These are phyloP conservation scores for Drosophila aff. DNA, from an alignment of 1,140 invertebrate genomes.

Conservation along the genomic window DNA sequence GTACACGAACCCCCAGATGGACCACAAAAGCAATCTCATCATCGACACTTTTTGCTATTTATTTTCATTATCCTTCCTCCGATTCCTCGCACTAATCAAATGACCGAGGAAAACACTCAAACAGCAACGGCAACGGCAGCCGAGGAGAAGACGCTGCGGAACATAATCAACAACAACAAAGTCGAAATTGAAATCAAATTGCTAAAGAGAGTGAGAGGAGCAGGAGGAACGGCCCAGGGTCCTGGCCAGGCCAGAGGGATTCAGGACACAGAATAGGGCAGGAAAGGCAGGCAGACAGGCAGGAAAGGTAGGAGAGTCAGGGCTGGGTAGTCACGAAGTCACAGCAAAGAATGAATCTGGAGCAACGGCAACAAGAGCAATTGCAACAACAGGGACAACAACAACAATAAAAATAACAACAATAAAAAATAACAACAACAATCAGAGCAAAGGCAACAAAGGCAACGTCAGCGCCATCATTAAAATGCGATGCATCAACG, in stretches of 20 bases:
- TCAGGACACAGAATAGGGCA: background rate
- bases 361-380: constrained; percentile 19
- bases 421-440: background rate
- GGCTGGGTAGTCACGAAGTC: constrained; percentile 7
- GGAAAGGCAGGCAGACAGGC: background rate
- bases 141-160: constrained; percentile 6
- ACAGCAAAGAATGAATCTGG: constrained; percentile 12
- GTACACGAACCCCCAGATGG: constrained; percentile 11
- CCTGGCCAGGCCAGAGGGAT: background rate
- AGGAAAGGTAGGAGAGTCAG: background rate
- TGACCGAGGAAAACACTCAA: constrained; percentile 49
- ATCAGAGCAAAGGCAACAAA: background rate
- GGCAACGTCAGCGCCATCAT: constrained; percentile 28
- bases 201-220: constrained; percentile 33
- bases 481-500: constrained; percentile 60
- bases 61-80: constrained; percentile 58
- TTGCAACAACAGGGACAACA: constrained; percentile 13
- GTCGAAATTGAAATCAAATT: constrained; percentile 68
- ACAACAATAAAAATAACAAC: background rate
- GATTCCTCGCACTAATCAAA: constrained; percentile 54
- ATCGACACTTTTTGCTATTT: constrained; percentile 65
- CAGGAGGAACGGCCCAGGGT: background rate
- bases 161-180: constrained; percentile 54
- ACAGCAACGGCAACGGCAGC: background rate
- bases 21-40: constrained; percentile 63